Percentiles rank a stretch among this genome's conserved stretches.
Conservation (phyloP, 2,113 vertebrate species). For the Cheirogaleus medius region DNA sequence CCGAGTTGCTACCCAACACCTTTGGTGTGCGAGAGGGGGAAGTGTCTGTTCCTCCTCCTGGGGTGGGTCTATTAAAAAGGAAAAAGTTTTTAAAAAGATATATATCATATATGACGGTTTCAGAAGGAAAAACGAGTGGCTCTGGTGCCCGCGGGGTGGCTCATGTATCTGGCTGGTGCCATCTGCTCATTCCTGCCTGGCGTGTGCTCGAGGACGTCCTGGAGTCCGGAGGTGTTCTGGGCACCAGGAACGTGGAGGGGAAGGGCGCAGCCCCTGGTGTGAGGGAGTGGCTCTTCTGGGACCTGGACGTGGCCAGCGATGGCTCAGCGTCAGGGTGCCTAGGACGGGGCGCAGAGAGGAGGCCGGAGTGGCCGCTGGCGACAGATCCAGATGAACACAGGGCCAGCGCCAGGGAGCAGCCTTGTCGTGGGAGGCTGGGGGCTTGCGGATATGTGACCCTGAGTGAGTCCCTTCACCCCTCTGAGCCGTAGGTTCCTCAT, state of each 20-base stretch:
- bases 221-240: not conserved
- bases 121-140: not conserved
- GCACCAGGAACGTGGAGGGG: accelerated
- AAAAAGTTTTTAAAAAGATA: not conserved
- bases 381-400: not conserved
- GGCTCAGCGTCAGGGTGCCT: not conserved
- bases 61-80: not conserved
- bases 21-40: not conserved
- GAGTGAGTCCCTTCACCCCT: not conserved
- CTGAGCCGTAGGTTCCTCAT: not conserved
- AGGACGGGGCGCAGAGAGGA: not conserved
- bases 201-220: accelerated
- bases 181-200: accelerated
- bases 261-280: not conserved
- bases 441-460: not conserved
- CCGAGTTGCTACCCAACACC: too few species aligned
- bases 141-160: accelerated
- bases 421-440: accelerated
- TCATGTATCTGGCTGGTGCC: accelerated
- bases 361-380: accelerated
- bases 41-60: not conserved
- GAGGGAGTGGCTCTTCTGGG: not conserved
- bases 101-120: not conserved
- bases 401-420: not conserved
- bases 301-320: accelerated